These are phyloP conservation scores for Eupithecia vulgata DNA, from an alignment of 2,888 invertebrate species.

Conservation along the genomic window DNA sequence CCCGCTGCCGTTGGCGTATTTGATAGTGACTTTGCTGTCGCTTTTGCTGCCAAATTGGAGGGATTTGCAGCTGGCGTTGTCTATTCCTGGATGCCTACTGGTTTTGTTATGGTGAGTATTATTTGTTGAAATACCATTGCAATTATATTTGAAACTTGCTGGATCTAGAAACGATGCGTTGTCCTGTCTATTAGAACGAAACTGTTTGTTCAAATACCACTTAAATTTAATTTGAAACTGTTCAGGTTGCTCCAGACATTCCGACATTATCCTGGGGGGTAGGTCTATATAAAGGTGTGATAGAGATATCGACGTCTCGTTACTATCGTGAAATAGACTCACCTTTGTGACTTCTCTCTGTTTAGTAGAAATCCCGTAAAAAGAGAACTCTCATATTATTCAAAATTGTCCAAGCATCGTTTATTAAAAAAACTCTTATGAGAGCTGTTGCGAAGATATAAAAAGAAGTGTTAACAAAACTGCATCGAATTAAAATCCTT, in stretches of 20 bases:
- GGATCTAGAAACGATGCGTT: background rate
- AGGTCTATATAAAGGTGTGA: too few species aligned
- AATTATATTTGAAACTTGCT: background rate
- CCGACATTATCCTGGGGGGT: too few species aligned
- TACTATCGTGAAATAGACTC: too few species aligned
- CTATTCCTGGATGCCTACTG: slow-evolving; percentile 88
- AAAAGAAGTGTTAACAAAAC: background rate
- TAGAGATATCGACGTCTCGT: too few species aligned
- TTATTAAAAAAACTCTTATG: background rate
- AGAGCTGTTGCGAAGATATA: too few species aligned
- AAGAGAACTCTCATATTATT: background rate
- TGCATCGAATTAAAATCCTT: background rate
- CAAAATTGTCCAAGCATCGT: background rate
- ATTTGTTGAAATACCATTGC: background rate
- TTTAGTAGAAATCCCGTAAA: background rate
- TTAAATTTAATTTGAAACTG: background rate
- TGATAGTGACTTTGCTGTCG: slow-evolving; percentile 88
- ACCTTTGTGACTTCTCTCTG: background rate
- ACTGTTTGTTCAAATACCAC: background rate
- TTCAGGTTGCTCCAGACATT: too few species aligned
- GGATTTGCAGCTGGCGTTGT: slow-evolving; percentile 88
- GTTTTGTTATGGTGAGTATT: slow-evolving; percentile 86
- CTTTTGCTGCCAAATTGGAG: slow-evolving; percentile 89
- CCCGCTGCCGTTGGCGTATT: slow-evolving; percentile 90
- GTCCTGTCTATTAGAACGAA: too few species aligned